Evolutionary conservation across 1,140 invertebrate species (phyloP).

Genomic region (Teleogryllus occipitalis): DNA sequence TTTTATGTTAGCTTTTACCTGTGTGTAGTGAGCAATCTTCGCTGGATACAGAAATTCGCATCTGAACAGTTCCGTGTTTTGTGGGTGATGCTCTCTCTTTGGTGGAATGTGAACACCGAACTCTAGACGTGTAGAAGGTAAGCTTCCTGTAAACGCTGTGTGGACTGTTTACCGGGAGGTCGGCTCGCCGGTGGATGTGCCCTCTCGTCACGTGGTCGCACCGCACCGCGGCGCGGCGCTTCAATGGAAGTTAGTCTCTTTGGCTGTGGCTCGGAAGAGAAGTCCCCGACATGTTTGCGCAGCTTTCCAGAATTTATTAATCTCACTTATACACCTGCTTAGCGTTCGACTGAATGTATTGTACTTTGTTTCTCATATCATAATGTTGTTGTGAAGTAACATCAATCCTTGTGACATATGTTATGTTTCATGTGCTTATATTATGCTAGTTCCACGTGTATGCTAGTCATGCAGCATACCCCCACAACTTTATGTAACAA

Average conservation of each 20-base stretch:
- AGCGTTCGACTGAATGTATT: slow-evolving; percentile 1
- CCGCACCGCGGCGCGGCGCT: too few species aligned
- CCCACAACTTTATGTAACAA: not conserved
- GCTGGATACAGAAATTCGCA: not conserved
- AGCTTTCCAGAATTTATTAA: slow-evolving; percentile 5
- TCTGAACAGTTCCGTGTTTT: not conserved
- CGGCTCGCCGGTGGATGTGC: not conserved
- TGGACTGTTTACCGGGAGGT: not conserved
- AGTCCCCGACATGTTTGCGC: not conserved
- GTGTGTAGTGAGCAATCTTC: not conserved
- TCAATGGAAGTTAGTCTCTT: not conserved
- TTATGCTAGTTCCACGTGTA: not conserved
- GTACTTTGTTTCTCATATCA: not conserved
- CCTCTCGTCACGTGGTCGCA: too few species aligned
- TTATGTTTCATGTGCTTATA: not conserved
- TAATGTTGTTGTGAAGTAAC: slow-evolving; percentile 1
- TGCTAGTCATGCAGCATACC: slow-evolving; percentile 3
- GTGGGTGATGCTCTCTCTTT: not conserved
- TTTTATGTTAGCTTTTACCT: not conserved
- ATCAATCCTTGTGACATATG: not conserved
- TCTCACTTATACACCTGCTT: not conserved
- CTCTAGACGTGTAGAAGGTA: not conserved
- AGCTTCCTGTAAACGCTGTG: not conserved
- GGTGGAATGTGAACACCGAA: not conserved
- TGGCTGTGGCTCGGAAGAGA: not conserved